Conservation (phyloP, 1,140 invertebrate genomes). For the Chironomus striatipennis region DNA sequence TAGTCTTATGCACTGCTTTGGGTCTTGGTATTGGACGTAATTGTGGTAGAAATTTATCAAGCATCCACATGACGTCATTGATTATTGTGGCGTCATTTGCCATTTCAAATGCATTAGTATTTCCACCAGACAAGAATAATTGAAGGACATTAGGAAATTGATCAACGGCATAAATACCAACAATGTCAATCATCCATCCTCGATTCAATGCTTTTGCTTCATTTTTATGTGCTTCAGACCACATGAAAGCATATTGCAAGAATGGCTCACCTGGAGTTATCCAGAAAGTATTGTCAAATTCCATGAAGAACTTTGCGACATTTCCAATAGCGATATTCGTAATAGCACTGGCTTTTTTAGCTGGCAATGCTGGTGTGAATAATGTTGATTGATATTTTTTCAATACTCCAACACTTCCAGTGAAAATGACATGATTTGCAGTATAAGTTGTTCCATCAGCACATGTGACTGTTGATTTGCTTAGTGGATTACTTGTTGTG, state of each 20-base stretch:
- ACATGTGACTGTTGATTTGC: constrained; percentile 48
- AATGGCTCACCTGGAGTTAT: constrained; percentile 38
- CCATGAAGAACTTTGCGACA: constrained; percentile 74
- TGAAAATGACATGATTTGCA: constrained; percentile 73
- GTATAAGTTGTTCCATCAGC: constrained; percentile 60
- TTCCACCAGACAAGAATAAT: background rate
- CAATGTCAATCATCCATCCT: background rate
- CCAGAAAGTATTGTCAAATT: constrained; percentile 70
- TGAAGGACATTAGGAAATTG: background rate
- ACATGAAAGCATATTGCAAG: constrained; percentile 35
- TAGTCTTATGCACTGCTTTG: background rate
- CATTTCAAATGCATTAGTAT: background rate
- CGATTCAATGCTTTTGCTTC: background rate
- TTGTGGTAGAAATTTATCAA: background rate
- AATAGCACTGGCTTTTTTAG: constrained; percentile 66
- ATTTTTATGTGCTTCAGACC: constrained; percentile 43
- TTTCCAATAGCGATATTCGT: constrained; percentile 61
- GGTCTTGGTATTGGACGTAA: background rate
- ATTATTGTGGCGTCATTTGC: background rate
- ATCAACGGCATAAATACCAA: background rate
- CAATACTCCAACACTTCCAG: constrained; percentile 72
- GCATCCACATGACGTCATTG: background rate
- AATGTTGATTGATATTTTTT: constrained; percentile 64
- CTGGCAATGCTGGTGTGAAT: constrained; percentile 66
- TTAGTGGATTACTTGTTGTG: background rate